A percentile compares a stretch with the other conserved stretches of the same genome.
These are phyloP conservation scores for Drosophila subsilvestris DNA, from an alignment of 2,888 invertebrate species.

Conservation along the genomic window DNA sequence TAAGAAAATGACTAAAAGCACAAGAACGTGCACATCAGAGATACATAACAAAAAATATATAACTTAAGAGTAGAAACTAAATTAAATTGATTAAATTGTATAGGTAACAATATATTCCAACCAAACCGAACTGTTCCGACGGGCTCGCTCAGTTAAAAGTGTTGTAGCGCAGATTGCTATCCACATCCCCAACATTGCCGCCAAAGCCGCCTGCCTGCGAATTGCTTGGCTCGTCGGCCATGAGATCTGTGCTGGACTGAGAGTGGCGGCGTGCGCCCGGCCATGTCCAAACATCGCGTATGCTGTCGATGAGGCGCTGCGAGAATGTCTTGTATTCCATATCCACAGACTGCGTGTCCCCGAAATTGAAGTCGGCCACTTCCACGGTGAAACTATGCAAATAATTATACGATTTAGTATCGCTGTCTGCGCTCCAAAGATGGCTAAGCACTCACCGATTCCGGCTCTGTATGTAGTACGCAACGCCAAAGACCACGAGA, in stretches of 20 bases:
- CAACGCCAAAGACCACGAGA: slow-evolving; percentile 93
- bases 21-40: slow-evolving; percentile 36
- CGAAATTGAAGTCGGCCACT: slow-evolving; percentile 96
- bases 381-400: slow-evolving; percentile 89
- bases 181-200: slow-evolving; percentile 70
- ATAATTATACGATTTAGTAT: background rate
- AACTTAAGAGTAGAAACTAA: slow-evolving; percentile 53
- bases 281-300: slow-evolving; percentile 87
- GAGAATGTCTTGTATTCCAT: slow-evolving; percentile 94
- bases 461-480: slow-evolving; percentile 93
- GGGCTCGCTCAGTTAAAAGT: slow-evolving; percentile 70
- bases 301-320: slow-evolving; percentile 91
- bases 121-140: slow-evolving; percentile 10
- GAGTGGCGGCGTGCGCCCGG: slow-evolving; percentile 75
- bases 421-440: background rate
- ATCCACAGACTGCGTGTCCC: slow-evolving; percentile 89
- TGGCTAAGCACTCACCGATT: slow-evolving; percentile 86
- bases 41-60: slow-evolving; percentile 46
- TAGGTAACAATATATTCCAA: slow-evolving; percentile 58
- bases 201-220: slow-evolving; percentile 35
- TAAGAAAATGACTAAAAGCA: slow-evolving; percentile 54
- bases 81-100: slow-evolving; percentile 66
- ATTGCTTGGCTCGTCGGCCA: slow-evolving; percentile 69
- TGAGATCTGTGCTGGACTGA: slow-evolving; percentile 76
- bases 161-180: slow-evolving; percentile 81